Conservation (phyloP, 1,140 invertebrate genomes). For the Rhyzopertha dominica region DNA sequence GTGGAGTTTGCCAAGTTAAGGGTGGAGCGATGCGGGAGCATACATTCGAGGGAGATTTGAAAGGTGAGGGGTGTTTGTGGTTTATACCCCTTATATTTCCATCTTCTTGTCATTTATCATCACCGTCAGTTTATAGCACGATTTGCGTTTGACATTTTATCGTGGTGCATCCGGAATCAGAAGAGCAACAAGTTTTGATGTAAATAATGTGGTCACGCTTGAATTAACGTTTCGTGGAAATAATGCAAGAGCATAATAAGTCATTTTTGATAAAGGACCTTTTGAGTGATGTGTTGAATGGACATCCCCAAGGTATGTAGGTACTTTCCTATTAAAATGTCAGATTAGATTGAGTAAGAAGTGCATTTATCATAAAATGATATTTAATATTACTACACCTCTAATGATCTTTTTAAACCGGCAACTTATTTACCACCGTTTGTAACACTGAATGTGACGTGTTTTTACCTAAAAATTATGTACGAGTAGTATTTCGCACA, state of each 20-base stretch:
- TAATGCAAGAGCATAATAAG: constrained; percentile 64
- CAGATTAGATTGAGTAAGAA: background rate
- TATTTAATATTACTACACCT: background rate
- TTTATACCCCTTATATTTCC: constrained; percentile 26
- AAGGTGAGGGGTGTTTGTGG: too few species aligned
- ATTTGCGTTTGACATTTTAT: constrained; percentile 6
- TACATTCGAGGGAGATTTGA: too few species aligned
- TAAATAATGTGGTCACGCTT: constrained; percentile 17
- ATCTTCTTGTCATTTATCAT: constrained; percentile 18
- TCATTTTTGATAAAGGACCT: constrained; percentile 73
- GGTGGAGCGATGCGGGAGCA: too few species aligned
- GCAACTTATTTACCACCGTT: background rate
- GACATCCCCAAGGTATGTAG: constrained; percentile 36
- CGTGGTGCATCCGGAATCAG: background rate
- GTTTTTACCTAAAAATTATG: too few species aligned
- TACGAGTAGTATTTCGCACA: too few species aligned
- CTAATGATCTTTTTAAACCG: background rate
- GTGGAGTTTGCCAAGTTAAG: too few species aligned
- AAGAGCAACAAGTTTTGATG: constrained; percentile 6
- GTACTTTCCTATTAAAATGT: constrained; percentile 16
- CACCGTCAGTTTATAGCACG: too few species aligned
- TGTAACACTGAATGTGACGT: background rate
- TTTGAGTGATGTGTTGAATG: constrained; percentile 63
- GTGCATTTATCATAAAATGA: background rate
- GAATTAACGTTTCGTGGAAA: constrained; percentile 5